A percentile compares a stretch with the other conserved stretches of the same genome.
Conservation (phyloP, 2,797 vertebrate genomes). For the Ceryle rudis region DNA sequence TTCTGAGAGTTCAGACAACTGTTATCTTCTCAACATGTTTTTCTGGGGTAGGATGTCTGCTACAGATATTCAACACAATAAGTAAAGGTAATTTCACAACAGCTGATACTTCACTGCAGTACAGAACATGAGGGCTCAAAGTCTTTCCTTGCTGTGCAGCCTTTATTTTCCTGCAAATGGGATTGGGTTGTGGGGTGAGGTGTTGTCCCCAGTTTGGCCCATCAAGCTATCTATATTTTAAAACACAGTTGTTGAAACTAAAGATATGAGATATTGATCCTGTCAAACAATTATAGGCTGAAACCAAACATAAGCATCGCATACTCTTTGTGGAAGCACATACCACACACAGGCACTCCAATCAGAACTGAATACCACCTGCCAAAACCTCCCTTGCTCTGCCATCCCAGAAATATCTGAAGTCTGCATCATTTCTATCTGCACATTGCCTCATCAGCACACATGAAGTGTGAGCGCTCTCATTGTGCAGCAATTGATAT, state of each 20-base stretch:
- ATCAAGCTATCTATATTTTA: not conserved
- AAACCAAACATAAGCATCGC: not conserved
- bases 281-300: not conserved
- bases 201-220: not conserved
- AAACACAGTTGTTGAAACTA: not conserved
- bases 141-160: not conserved
- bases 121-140: not conserved
- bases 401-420: not conserved
- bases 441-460: not conserved
- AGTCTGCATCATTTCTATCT: not conserved
- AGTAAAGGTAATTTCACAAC: not conserved
- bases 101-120: not conserved
- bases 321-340: rapidly evolving
- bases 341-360: not conserved
- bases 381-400: not conserved
- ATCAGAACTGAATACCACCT: not conserved
- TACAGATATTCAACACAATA: not conserved
- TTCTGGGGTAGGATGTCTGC: not conserved
- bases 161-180: not conserved
- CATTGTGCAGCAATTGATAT: not conserved
- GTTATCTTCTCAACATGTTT: not conserved
- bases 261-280: not conserved
- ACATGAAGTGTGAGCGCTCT: not conserved
- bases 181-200: not conserved
- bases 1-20: constrained; percentile 11